phyloP scores from a whole-genome alignment of 2,113 vertebrate species.

The Marmota flaviventris region DNA sequence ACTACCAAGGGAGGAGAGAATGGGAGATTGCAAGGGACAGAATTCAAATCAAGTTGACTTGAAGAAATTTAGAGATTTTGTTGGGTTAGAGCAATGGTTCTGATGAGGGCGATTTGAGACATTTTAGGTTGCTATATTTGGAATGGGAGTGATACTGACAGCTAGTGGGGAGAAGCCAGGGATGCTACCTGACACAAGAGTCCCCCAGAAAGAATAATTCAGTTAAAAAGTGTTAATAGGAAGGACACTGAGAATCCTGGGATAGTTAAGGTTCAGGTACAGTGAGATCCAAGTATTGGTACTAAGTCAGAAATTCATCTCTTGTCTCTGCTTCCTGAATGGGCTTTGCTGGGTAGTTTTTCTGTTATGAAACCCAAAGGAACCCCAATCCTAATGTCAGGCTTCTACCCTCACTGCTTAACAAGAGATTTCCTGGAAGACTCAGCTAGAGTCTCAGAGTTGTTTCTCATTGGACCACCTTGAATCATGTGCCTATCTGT shows the following conservation, averaged over 20 bases:
- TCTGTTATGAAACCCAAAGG: background rate
- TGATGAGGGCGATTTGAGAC: background rate
- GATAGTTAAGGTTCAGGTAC: background rate
- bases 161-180: background rate
- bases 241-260: background rate
- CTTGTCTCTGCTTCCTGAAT: background rate
- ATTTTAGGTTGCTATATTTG: background rate
- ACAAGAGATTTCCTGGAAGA: background rate
- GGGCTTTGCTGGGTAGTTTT: background rate
- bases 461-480: constrained; percentile 12
- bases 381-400: background rate
- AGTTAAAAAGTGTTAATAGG: background rate
- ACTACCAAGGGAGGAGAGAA: background rate
- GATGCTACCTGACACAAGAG: background rate
- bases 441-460: constrained; percentile 3
- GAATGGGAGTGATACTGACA: background rate
- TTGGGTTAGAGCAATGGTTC: background rate
- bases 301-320: background rate
- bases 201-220: background rate
- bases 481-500: background rate
- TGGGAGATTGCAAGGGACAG: background rate
- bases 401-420: background rate
- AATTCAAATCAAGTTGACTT: background rate
- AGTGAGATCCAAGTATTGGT: background rate
- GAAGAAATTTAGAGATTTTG: background rate